Conservation (phyloP, 2,888 invertebrate genomes). For the Sericinus montela region DNA sequence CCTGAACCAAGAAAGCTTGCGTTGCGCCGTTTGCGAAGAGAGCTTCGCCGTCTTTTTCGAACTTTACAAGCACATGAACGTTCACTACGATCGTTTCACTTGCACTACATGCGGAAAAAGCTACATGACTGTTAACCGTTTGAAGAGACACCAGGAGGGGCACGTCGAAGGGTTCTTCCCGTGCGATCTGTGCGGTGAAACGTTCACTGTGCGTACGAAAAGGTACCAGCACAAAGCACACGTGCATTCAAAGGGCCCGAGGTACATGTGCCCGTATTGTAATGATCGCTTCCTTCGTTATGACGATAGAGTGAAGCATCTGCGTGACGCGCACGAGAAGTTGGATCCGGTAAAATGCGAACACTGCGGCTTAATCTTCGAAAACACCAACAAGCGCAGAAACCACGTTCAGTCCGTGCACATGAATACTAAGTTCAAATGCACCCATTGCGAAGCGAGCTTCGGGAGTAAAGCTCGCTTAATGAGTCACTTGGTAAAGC, state of each 20-base stretch:
- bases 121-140: not conserved
- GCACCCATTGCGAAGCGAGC: not conserved
- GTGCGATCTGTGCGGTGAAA: not conserved
- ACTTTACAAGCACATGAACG: constrained; percentile 1
- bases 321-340: not conserved
- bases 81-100: not conserved
- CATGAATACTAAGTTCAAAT: not conserved
- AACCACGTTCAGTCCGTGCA: not conserved
- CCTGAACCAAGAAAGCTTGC: not conserved
- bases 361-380: not conserved
- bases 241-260: not conserved
- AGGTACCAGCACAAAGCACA: constrained; percentile 3
- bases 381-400: not conserved
- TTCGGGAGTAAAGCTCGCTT: not conserved
- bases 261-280: not conserved
- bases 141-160: not conserved
- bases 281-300: not conserved
- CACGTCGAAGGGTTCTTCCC: not conserved
- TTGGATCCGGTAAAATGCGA: not conserved
- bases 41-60: not conserved
- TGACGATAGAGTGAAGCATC: not conserved
- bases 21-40: not conserved
- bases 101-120: not conserved
- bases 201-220: not conserved
- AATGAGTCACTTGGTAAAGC: constrained; percentile 1